Conservation (phyloP, 2,113 vertebrate species). For the Anarrhichthys ocellatus region DNA sequence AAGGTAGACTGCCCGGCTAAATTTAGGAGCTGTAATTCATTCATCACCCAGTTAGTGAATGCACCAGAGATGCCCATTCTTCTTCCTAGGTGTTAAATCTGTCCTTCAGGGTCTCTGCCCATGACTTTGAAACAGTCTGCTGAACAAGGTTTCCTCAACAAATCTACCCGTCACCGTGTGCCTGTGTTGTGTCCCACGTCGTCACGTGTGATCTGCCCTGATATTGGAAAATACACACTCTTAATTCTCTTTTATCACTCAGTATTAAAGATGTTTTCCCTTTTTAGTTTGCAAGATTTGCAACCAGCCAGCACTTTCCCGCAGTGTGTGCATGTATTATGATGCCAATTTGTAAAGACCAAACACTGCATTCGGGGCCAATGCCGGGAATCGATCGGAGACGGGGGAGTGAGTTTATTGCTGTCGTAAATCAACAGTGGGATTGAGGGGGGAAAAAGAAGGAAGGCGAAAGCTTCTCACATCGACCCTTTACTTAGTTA, state of each 20-base stretch:
- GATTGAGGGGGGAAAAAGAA: background rate
- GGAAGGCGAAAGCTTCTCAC: constrained; percentile 21
- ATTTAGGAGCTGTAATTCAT: constrained; percentile 84
- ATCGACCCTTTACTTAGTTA: constrained; percentile 34
- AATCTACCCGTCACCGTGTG: constrained; percentile 46
- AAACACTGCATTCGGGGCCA: constrained; percentile 46
- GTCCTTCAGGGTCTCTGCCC: constrained; percentile 83
- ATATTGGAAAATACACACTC: background rate
- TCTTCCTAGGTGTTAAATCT: constrained; percentile 76
- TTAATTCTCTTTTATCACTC: constrained; percentile 10
- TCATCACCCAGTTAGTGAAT: constrained; percentile 81
- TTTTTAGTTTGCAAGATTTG: constrained; percentile 1
- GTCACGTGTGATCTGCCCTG: constrained; percentile 19
- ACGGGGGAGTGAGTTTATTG: constrained; percentile 37
- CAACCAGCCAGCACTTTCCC: constrained; percentile 7
- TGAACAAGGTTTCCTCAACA: constrained; percentile 67
- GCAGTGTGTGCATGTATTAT: constrained; percentile 33
- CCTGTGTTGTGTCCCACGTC: constrained; percentile 10
- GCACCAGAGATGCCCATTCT: constrained; percentile 78
- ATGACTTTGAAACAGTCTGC: constrained; percentile 80
- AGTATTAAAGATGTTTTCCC: background rate
- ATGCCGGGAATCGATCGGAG: constrained; percentile 46
- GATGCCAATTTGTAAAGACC: constrained; percentile 50
- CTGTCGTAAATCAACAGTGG: constrained; percentile 50
- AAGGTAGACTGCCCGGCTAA: constrained; percentile 84